phyloP scores from a whole-genome alignment of 2,113 vertebrate genomes.

The Piaya cayana region DNA sequence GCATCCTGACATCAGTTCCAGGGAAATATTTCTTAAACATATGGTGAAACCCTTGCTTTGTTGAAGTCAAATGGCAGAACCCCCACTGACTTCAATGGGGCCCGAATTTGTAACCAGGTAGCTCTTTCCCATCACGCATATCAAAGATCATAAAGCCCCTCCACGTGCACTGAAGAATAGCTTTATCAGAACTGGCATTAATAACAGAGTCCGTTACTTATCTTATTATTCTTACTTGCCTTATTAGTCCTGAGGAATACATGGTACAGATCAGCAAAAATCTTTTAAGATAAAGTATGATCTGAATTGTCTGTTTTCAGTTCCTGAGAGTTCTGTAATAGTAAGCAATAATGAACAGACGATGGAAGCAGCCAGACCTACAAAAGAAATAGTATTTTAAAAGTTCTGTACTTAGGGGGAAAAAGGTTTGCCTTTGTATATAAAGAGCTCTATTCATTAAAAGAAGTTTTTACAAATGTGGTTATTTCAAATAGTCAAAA shows the following conservation, averaged over 20 bases:
- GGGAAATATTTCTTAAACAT: background rate
- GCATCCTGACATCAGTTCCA: background rate
- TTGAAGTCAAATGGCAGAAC: background rate
- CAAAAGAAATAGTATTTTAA: constrained; percentile 49
- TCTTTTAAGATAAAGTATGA: background rate
- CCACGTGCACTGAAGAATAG: background rate
- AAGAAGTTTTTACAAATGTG: constrained; percentile 59
- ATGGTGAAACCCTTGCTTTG: background rate
- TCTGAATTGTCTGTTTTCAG: background rate
- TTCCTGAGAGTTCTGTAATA: constrained; percentile 28
- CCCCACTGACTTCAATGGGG: background rate
- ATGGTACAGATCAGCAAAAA: background rate
- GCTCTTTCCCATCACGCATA: background rate
- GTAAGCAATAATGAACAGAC: constrained; percentile 63
- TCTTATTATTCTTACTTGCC: background rate
- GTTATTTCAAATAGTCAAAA: constrained; percentile 58
- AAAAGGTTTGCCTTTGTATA: constrained; percentile 57
- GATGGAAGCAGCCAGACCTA: constrained; percentile 75
- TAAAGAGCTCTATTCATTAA: constrained; percentile 65
- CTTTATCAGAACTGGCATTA: background rate
- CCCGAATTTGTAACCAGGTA: background rate
- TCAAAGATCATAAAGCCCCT: background rate
- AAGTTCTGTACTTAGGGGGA: background rate
- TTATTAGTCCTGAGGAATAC: constrained; percentile 7
- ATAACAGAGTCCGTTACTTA: constrained; percentile 34